phyloP scores from a whole-genome alignment of 2,888 invertebrate genomes.

The Acrobasis repandana region DNA sequence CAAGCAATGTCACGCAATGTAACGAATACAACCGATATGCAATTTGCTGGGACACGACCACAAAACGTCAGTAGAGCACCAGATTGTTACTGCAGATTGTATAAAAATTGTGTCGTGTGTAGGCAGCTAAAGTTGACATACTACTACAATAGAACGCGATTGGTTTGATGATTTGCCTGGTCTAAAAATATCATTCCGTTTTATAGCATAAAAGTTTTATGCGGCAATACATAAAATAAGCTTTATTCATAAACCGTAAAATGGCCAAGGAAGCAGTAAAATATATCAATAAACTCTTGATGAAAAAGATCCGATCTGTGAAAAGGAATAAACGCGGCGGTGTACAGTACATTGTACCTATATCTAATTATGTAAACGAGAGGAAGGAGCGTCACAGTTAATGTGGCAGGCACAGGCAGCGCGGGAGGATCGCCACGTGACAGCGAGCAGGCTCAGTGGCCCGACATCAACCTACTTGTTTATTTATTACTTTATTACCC shows the following conservation, averaged over 20 bases:
- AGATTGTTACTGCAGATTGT: too few relatives aligned
- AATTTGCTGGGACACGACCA: too few relatives aligned
- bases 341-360: conserved; percentile 20
- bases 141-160: too few relatives aligned
- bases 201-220: background rate
- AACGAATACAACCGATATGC: too few relatives aligned
- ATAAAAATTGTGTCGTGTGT: too few relatives aligned
- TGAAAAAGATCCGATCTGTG: background rate
- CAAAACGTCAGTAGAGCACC: too few relatives aligned
- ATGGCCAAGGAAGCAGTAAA: conserved; percentile 1
- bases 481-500: conserved; percentile 75
- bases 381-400: conserved; percentile 22
- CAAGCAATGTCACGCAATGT: too few relatives aligned
- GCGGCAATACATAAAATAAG: background rate
- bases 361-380: conserved; percentile 21
- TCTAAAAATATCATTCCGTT: background rate
- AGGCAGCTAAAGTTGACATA: too few relatives aligned
- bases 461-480: conserved; percentile 59
- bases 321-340: background rate
- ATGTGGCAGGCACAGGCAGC: conserved; percentile 33
- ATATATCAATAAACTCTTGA: background rate
- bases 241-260: background rate
- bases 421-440: conserved; percentile 34
- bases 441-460: conserved; percentile 31
- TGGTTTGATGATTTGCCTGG: background rate